Evolutionary conservation across 2,797 vertebrate species (phyloP).

Genomic region (Anolis apletophallus): DNA sequence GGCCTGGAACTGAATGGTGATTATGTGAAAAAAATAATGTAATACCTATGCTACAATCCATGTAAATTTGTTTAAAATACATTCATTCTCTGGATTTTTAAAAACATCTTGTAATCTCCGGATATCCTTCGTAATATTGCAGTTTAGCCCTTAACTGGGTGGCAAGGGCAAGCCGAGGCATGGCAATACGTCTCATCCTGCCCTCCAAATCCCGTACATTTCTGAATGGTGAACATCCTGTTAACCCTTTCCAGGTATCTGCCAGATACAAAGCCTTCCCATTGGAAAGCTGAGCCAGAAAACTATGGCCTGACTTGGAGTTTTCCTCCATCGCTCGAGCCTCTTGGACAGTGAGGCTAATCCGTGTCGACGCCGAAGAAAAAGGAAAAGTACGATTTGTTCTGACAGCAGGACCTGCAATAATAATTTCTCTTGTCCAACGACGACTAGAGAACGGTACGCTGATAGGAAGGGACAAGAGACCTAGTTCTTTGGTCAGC

Average conservation of each 20-base stretch:
- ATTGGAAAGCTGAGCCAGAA: neutral
- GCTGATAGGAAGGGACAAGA: neutral
- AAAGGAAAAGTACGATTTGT: neutral
- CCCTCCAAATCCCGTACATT: neutral
- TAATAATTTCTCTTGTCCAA: neutral
- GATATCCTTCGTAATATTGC: too few relatives aligned
- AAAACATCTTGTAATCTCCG: too few relatives aligned
- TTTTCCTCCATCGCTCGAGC: neutral
- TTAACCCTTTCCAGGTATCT: too few relatives aligned
- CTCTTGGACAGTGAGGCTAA: neutral
- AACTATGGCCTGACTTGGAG: neutral
- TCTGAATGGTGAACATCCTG: neutral
- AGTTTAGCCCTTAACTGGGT: too few relatives aligned
- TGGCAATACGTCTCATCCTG: neutral
- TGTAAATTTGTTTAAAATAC: too few relatives aligned
- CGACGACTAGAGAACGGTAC: rapidly evolving
- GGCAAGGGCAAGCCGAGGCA: neutral
- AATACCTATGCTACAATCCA: too few relatives aligned
- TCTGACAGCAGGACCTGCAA: neutral
- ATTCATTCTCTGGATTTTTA: too few relatives aligned
- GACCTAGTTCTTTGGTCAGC: neutral
- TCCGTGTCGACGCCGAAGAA: neutral
- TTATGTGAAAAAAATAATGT: too few relatives aligned
- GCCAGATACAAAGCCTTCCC: neutral
- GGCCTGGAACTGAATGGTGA: too few relatives aligned